These are phyloP conservation scores for Cynodonichthys magdalenae DNA, from an alignment of 2,797 vertebrate genomes.

Conservation along the genomic window DNA sequence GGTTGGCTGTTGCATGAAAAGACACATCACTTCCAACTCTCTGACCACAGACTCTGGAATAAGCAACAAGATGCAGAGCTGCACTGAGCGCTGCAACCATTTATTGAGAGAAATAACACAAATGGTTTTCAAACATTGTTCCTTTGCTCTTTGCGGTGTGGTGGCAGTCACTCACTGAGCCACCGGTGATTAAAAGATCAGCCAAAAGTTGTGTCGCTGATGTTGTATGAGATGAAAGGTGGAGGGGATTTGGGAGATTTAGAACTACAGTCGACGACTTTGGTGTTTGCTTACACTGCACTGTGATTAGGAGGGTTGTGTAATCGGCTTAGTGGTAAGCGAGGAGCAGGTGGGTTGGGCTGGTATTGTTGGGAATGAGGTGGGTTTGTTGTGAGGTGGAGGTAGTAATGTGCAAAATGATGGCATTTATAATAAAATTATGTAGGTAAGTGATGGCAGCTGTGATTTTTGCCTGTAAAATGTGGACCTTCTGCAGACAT, in stretches of 20 bases:
- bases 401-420: conserved; percentile 62
- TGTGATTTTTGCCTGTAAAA: conserved; percentile 44
- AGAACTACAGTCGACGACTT: conserved; percentile 69
- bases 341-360: conserved; percentile 70
- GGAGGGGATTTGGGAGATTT: conserved; percentile 74
- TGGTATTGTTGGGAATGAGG: conserved; percentile 33
- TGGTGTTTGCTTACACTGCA: conserved; percentile 69
- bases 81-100: conserved; percentile 24
- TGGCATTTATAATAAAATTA: conserved; percentile 84
- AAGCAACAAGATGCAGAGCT: conserved; percentile 5
- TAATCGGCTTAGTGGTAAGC: conserved; percentile 77
- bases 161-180: conserved; percentile 45
- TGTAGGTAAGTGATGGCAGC: conserved; percentile 71
- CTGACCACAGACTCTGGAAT: conserved; percentile 19
- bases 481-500: neutral
- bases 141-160: conserved; percentile 25
- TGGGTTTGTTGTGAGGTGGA: conserved; percentile 40
- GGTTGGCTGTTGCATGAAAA: conserved; percentile 28
- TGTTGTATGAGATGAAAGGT: conserved; percentile 74
- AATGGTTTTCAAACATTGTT: conserved; percentile 35
- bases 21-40: conserved; percentile 18
- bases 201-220: conserved; percentile 56
- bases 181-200: conserved; percentile 71
- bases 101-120: conserved; percentile 21
- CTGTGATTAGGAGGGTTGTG: conserved; percentile 74